Percentiles rank a stretch among this genome's conserved stretches.
Evolutionary conservation across 1,140 invertebrate species (phyloP).

Genomic region (Orchestia grillus): DNA sequence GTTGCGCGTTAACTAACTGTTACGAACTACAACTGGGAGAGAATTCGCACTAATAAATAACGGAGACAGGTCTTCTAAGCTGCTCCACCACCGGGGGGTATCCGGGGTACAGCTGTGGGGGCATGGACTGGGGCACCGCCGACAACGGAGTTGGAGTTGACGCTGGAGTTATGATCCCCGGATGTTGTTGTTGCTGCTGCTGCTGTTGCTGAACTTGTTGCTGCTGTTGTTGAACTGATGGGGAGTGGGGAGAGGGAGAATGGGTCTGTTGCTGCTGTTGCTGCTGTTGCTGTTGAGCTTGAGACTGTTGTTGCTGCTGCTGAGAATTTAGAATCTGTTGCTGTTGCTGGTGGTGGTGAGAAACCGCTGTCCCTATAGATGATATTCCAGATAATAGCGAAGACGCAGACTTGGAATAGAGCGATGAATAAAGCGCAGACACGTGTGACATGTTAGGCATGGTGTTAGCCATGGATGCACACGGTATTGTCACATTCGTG

Average conservation of each 20-base stretch:
- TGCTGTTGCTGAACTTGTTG: conserved; percentile 23
- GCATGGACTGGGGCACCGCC: conserved; percentile 58
- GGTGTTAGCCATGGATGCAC: conserved; percentile 24
- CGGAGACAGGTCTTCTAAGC: conserved; percentile 67
- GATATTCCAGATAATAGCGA: conserved; percentile 66
- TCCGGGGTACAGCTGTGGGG: conserved; percentile 64
- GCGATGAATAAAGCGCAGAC: conserved; percentile 66
- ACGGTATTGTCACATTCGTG: not conserved
- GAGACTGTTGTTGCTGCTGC: not conserved
- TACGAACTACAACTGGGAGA: not conserved
- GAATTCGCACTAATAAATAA: conserved; percentile 64
- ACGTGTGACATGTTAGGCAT: conserved; percentile 63
- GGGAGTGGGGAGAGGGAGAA: not conserved
- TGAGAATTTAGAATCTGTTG: not conserved
- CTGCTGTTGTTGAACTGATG: not conserved
- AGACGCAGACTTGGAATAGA: conserved; percentile 67
- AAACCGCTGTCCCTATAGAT: conserved; percentile 38
- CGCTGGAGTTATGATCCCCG: conserved; percentile 20
- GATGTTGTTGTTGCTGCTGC: conserved; percentile 48
- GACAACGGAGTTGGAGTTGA: conserved; percentile 50
- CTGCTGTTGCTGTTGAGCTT: conserved; percentile 13
- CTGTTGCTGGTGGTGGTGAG: conserved; percentile 16
- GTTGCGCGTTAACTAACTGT: not conserved
- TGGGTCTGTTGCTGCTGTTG: not conserved
- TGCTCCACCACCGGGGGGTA: conserved; percentile 68